Evolutionary conservation across 2,797 vertebrate genomes (phyloP).

Genomic region (Lemur catta): DNA sequence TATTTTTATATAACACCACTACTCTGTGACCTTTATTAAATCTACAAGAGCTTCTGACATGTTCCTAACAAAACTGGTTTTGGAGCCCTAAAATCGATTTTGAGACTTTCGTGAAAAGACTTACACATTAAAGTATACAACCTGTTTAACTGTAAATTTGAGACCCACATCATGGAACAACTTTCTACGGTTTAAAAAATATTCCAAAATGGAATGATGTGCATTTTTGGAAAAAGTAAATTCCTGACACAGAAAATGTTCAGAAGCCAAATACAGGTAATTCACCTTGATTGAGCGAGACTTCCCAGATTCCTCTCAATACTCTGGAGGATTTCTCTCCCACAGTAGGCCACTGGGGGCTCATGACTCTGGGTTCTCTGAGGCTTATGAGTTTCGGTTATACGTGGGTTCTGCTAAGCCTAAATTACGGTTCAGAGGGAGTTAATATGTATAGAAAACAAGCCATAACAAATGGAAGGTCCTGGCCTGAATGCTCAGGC

Average conservation of each 20-base stretch:
- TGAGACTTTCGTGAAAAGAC: neutral
- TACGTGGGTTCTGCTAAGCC: neutral
- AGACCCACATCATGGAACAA: neutral
- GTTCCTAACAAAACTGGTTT: neutral
- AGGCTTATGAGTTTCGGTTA: neutral
- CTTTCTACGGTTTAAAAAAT: neutral
- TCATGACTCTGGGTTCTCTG: neutral
- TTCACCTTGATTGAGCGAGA: neutral
- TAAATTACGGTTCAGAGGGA: neutral
- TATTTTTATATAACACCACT: neutral
- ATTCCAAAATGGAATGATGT: neutral
- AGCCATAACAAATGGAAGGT: neutral
- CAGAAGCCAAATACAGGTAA: neutral
- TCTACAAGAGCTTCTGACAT: neutral
- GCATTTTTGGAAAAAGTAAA: constrained; percentile 9
- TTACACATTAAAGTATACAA: neutral
- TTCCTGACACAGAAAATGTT: neutral
- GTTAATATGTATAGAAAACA: neutral
- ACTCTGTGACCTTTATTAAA: neutral
- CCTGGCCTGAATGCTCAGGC: neutral
- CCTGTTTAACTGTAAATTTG: neutral
- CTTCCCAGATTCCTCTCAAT: neutral
- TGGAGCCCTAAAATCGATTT: neutral
- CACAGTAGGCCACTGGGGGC: neutral
- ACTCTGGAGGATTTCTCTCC: neutral